Evolutionary conservation across 2,888 invertebrate species (phyloP), one percentile per base, ranked within the genome.

Genomic region (Dyspetes luteomarginatus): DNA sequence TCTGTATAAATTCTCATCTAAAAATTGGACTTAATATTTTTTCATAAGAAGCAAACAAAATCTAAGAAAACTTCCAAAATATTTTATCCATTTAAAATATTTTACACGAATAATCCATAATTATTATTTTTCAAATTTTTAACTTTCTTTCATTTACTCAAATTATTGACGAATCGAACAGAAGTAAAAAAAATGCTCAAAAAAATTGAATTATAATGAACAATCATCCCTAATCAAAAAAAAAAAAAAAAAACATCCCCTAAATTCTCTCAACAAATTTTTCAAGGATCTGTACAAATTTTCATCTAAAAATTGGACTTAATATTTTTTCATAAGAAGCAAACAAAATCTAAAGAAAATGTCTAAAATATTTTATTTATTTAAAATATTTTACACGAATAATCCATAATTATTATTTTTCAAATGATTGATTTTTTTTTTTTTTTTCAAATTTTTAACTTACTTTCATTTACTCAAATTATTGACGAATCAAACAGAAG

Each of bases 381-480:
- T 55, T 43, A n/a, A 9, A 43, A 43, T 9, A n/a, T 43, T 43
- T 4, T n/a, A 9, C 12, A 12, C 43, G 12, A 12, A 12, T 9
- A 43, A 43, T 9, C 3, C 12, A 12, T 43, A 9, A 4, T 30
- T 3, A 3, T 30, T 4, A 30, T 4, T 30, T 7, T 3, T 30
- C 41, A 22, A n/a, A 48, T 12, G 12, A 22, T 56, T 43, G 3
- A 9, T 62, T 12, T 7, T 12, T 30, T 30, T 1, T 9, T 56
- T 68, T 36, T 1, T 26, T 19, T 69, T 56, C 41, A 22, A n/a
- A 48, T 12, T 22, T 41, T 56, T 43, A 12, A 9, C 48, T 12
- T 7, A 30, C 9, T 62, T 78, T 74, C 62, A 64, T 60, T 36
- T 9, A 36, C 2, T 36, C 36, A 36, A n/a, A n/a, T n/a, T 36